Percentiles rank a stretch among this genome's conserved stretches.
phyloP scores from a whole-genome alignment of 1,140 invertebrate genomes.

The Drosophila hydei region DNA sequence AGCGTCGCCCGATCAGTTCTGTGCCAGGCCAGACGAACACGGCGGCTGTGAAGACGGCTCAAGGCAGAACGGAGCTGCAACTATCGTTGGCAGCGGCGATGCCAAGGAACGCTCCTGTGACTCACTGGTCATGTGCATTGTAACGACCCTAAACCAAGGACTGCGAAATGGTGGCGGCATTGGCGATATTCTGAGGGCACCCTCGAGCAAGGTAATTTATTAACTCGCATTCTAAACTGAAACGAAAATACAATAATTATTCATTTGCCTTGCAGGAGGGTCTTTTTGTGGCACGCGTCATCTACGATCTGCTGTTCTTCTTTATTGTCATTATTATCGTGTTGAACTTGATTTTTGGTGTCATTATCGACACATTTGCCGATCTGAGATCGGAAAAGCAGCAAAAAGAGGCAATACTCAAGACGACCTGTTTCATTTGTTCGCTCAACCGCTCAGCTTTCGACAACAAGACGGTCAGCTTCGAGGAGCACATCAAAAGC shows the following conservation, averaged over 20 bases:
- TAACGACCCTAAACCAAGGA: constrained; percentile 99
- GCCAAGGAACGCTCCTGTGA: constrained; percentile 96
- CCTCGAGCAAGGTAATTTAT: constrained; percentile 92
- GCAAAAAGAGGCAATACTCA: constrained; percentile 98
- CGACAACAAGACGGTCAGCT: constrained; percentile 99
- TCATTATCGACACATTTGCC: constrained; percentile 99
- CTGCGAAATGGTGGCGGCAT: constrained; percentile 99
- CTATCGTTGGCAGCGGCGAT: constrained; percentile 84
- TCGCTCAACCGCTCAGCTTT: constrained; percentile 97
- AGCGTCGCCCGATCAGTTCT: constrained; percentile 39
- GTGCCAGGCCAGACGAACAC: constrained; percentile 53
- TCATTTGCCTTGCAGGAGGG: constrained; percentile 89
- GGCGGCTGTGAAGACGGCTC: constrained; percentile 39
- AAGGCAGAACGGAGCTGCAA: constrained; percentile 7
- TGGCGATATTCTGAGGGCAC: constrained; percentile 97
- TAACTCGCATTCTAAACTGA: not conserved
- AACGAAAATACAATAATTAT: not conserved
- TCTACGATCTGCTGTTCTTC: constrained; percentile 99
- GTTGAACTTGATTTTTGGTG: constrained; percentile 99
- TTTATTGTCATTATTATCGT: constrained; percentile 99
- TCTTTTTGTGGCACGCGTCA: constrained; percentile 95
- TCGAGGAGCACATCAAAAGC: constrained; percentile 98
- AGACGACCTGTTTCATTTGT: constrained; percentile 99
- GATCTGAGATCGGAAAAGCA: constrained; percentile 99
- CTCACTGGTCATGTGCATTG: constrained; percentile 99